Conservation (phyloP, 2,113 vertebrate genomes). For the Percina caprodes region DNA sequence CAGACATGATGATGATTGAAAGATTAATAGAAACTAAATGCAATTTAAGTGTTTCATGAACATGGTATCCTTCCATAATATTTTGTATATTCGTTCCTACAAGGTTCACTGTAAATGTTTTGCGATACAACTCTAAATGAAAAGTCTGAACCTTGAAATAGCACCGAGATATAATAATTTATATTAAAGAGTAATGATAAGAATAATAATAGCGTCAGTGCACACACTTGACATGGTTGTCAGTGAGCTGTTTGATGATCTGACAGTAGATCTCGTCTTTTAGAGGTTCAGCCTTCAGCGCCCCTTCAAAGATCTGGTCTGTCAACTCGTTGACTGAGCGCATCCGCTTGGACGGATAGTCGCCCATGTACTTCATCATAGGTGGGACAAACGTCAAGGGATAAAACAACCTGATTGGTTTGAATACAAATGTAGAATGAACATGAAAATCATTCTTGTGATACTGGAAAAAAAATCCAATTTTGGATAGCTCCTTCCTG, state of each 20-base stretch:
- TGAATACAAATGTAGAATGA: background rate
- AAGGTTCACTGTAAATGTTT: background rate
- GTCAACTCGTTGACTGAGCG: constrained; percentile 96
- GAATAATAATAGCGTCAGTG: background rate
- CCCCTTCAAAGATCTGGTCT: constrained; percentile 97
- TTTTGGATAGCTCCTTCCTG: no score
- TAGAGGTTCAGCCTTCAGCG: constrained; percentile 94
- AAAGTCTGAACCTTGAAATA: background rate
- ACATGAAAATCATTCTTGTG: background rate
- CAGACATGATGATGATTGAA: background rate
- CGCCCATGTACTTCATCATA: constrained; percentile 98
- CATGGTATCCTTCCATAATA: background rate
- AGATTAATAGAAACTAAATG: background rate
- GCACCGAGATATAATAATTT: background rate
- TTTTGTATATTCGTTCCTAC: background rate
- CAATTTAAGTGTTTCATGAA: background rate
- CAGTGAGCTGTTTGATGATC: constrained; percentile 96
- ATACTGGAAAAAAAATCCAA: no score
- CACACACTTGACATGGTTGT: constrained; percentile 94
- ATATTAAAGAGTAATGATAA: background rate
- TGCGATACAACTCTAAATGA: background rate
- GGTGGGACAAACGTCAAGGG: constrained; percentile 89
- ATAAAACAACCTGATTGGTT: background rate
- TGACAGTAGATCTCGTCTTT: constrained; percentile 97
- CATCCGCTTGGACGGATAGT: constrained; percentile 95